Percentiles rank a stretch among this genome's conserved stretches.
These are phyloP conservation scores for Scaptomyza cyrtandrae DNA, from an alignment of 2,888 invertebrate species.

Conservation along the genomic window DNA sequence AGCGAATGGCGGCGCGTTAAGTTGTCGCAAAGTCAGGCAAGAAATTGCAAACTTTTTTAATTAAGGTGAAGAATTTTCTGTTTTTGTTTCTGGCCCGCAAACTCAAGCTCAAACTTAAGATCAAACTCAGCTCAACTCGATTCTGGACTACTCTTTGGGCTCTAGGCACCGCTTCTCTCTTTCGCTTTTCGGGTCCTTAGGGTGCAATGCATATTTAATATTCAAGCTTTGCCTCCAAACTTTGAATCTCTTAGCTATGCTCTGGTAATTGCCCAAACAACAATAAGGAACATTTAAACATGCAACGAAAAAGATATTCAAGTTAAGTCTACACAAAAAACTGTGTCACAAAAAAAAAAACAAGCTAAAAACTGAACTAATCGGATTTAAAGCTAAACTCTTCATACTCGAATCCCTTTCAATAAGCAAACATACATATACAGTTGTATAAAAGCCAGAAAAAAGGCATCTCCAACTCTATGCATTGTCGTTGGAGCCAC, in stretches of 20 bases:
- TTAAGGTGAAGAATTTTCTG: conserved; percentile 69
- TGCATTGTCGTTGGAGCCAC: no score
- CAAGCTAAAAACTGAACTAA: background rate
- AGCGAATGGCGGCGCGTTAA: conserved; percentile 38
- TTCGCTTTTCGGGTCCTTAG: background rate
- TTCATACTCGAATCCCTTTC: no score
- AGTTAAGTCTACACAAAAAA: background rate
- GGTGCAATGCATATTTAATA: conserved; percentile 42
- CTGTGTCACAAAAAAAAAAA: no score
- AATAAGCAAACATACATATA: no score
- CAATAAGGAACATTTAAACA: background rate
- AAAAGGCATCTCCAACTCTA: no score
- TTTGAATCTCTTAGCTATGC: conserved; percentile 16
- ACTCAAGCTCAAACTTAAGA: background rate
- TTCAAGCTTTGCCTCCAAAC: conserved; percentile 19
- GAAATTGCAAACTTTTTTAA: conserved; percentile 72
- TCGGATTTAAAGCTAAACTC: background rate
- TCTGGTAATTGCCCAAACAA: conserved; percentile 15
- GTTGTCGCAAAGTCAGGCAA: conserved; percentile 58
- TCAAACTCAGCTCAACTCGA: conserved; percentile 28
- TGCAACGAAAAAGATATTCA: background rate
- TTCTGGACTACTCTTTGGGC: conserved; percentile 23
- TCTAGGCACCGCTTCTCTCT: background rate
- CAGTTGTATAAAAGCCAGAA: no score
- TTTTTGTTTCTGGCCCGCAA: conserved; percentile 7